Conservation (phyloP, 2,797 vertebrate species). For the Anableps anableps region DNA sequence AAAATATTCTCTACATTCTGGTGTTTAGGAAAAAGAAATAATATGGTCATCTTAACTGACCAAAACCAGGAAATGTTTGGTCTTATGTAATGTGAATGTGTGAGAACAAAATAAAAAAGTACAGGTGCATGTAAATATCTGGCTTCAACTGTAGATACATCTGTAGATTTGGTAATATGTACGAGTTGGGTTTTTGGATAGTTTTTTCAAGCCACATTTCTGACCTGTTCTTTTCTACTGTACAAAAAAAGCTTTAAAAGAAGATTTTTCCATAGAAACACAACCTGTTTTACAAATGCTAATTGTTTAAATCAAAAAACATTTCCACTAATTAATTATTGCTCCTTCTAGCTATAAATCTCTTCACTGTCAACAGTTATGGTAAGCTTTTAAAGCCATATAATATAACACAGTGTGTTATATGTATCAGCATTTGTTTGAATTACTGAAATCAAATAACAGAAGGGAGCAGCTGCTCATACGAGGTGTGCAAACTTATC, state of each 20-base stretch:
- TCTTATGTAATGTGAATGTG: neutral
- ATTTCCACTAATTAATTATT: neutral
- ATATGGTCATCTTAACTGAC: too few relatives aligned
- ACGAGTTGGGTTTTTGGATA: neutral
- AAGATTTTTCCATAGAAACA: neutral
- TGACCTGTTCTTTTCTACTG: neutral
- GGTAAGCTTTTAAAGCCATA: neutral
- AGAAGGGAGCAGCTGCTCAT: neutral
- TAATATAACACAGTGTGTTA: neutral
- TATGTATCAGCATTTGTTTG: neutral
- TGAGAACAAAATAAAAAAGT: neutral
- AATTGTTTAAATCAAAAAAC: neutral
- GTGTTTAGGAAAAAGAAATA: neutral
- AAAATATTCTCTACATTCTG: neutral
- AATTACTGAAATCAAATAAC: neutral
- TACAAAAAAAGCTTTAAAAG: too few relatives aligned
- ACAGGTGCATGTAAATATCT: neutral
- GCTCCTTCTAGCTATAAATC: neutral
- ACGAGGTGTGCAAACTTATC: slow-evolving; percentile 9
- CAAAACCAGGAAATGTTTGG: neutral
- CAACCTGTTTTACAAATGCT: neutral
- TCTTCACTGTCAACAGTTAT: neutral
- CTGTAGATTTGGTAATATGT: neutral
- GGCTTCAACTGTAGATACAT: neutral
- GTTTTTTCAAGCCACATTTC: neutral